A percentile compares a stretch with the other conserved stretches of the same genome.
Conservation (phyloP, 2,113 vertebrate genomes). For the Neodontobutis hainanensis region DNA sequence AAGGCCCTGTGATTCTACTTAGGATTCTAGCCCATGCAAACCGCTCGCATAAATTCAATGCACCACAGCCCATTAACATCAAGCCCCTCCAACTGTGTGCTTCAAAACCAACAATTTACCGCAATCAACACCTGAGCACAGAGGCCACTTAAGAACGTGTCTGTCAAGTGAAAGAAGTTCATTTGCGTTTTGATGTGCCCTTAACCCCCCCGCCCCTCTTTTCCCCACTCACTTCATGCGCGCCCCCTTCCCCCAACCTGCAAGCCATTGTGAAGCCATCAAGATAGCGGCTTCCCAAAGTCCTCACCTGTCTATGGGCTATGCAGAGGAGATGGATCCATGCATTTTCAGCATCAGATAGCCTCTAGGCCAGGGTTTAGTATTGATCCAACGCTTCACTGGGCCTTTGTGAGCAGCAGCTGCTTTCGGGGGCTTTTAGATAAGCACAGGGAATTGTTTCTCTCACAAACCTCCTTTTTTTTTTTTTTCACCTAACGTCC, state of each 20-base stretch:
- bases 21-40: too few relatives aligned
- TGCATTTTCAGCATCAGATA: slow-evolving; percentile 80
- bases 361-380: slow-evolving; percentile 74
- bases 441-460: slow-evolving; percentile 75
- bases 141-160: slow-evolving; percentile 63
- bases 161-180: slow-evolving; percentile 70
- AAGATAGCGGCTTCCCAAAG: slow-evolving; percentile 73
- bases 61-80: too few relatives aligned
- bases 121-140: slow-evolving; percentile 24
- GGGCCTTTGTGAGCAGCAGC: slow-evolving; percentile 76
- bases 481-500: slow-evolving; percentile 20
- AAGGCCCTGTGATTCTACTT: too few relatives aligned
- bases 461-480: slow-evolving; percentile 59
- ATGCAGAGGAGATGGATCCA: slow-evolving; percentile 80
- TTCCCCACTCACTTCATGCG: slow-evolving; percentile 29
- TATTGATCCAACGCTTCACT: slow-evolving; percentile 82
- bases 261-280: slow-evolving; percentile 75
- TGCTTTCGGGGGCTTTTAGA: slow-evolving; percentile 77
- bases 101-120: too few relatives aligned
- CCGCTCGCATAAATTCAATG: too few relatives aligned
- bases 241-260: slow-evolving; percentile 1
- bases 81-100: too few relatives aligned
- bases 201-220: slow-evolving; percentile 49
- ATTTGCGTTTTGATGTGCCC: slow-evolving; percentile 71
- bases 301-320: slow-evolving; percentile 79